phyloP scores from a whole-genome alignment of 2,888 invertebrate genomes.

The Epistrophe grossulariae region DNA sequence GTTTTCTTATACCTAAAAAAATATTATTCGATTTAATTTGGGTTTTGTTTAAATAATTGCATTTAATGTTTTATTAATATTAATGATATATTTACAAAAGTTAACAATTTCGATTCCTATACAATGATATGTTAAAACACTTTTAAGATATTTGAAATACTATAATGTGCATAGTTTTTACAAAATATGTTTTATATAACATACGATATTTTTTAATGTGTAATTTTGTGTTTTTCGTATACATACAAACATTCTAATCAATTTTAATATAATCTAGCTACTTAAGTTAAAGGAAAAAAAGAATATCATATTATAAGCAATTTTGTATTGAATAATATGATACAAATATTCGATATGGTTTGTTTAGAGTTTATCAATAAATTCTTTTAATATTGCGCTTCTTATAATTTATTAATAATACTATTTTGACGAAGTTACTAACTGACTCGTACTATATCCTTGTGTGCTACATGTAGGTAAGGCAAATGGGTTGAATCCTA shows the following conservation, averaged over 20 bases:
- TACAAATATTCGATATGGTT: slow-evolving; percentile 60
- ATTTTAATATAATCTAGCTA: slow-evolving; percentile 64
- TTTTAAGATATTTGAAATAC: slow-evolving; percentile 69
- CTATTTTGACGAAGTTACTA: slow-evolving; percentile 92
- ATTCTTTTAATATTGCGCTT: slow-evolving; percentile 61
- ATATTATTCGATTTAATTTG: slow-evolving; percentile 63
- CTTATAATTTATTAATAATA: slow-evolving; percentile 80
- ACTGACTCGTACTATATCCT: slow-evolving; percentile 90
- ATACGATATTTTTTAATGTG: slow-evolving; percentile 64
- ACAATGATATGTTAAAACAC: slow-evolving; percentile 77
- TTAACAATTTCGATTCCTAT: slow-evolving; percentile 65
- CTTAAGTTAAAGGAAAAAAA: slow-evolving; percentile 35
- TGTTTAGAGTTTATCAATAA: slow-evolving; percentile 13
- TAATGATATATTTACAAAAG: slow-evolving; percentile 72
- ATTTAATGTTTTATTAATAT: slow-evolving; percentile 52
- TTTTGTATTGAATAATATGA: slow-evolving; percentile 15
- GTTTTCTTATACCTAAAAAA: slow-evolving; percentile 50
- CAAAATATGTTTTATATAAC: slow-evolving; percentile 58
- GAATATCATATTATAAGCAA: slow-evolving; percentile 4
- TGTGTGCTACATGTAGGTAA: slow-evolving; percentile 95
- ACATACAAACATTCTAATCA: slow-evolving; percentile 80
- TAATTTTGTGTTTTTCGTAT: slow-evolving; percentile 77
- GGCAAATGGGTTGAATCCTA: slow-evolving; percentile 97
- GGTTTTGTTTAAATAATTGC: slow-evolving; percentile 50
- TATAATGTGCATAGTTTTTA: slow-evolving; percentile 76